Conservation (phyloP, 1,140 invertebrate genomes). For the Cotesia typhae region DNA sequence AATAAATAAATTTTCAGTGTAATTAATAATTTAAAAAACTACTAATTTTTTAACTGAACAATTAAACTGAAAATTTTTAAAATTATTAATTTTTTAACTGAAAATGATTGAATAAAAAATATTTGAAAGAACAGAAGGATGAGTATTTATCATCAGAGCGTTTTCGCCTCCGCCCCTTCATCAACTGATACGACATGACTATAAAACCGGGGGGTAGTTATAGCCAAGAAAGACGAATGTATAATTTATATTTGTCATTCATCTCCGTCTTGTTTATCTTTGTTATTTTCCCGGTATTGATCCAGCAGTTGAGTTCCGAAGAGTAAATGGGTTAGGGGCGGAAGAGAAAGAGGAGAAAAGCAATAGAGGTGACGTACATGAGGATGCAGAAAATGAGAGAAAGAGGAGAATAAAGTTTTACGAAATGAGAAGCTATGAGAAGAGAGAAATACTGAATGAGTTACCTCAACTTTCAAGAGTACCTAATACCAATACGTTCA, state of each 20-base stretch:
- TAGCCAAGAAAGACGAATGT: slow-evolving; percentile 45
- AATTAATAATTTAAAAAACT: no score
- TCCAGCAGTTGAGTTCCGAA: slow-evolving; percentile 55
- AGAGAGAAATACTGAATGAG: slow-evolving; percentile 40
- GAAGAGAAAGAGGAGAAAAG: slow-evolving; percentile 38
- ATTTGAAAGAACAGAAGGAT: no score
- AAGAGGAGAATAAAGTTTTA: slow-evolving; percentile 24
- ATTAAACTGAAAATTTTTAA: no score
- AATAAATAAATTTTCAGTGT: no score
- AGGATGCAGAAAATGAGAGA: slow-evolving; percentile 25
- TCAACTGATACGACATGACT: no score
- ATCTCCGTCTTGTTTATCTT: slow-evolving; percentile 56
- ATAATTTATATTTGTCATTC: slow-evolving; percentile 60
- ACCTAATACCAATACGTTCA: slow-evolving; percentile 48
- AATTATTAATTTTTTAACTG: no score
- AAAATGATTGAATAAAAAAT: no score
- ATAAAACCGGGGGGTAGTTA: neutral
- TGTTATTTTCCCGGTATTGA: slow-evolving; percentile 61
- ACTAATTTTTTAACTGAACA: no score
- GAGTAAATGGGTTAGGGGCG: slow-evolving; percentile 57
- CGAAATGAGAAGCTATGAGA: slow-evolving; percentile 29
- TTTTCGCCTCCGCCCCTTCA: no score
- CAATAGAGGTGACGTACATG: slow-evolving; percentile 30
- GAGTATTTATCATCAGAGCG: no score
- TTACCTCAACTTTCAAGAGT: slow-evolving; percentile 56